Evolutionary conservation across 2,797 vertebrate species (phyloP).

Genomic region (Philypnodon macrostomus): DNA sequence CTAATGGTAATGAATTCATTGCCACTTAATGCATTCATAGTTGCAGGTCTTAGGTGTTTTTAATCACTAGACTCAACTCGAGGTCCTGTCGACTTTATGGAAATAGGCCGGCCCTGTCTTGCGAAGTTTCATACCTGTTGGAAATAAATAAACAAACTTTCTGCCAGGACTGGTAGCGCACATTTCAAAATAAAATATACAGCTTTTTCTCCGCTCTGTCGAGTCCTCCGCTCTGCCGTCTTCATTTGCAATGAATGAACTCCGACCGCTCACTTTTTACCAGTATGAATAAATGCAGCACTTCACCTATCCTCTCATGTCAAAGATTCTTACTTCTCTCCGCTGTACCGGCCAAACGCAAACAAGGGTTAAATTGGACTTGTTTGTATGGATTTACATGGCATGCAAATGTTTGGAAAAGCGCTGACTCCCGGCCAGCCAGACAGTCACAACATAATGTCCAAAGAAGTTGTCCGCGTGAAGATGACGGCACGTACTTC

Average conservation of each 20-base stretch:
- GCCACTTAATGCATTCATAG: constrained; percentile 43
- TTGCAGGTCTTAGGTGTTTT: constrained; percentile 40
- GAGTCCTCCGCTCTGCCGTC: constrained; percentile 21
- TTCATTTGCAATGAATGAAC: constrained; percentile 41
- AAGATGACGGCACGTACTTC: constrained; percentile 2
- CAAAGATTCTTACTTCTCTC: constrained; percentile 14
- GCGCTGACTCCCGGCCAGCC: background rate
- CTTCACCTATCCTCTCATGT: constrained; percentile 9
- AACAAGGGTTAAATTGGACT: constrained; percentile 23
- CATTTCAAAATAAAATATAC: constrained; percentile 17
- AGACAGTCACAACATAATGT: constrained; percentile 3
- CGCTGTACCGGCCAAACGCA: background rate
- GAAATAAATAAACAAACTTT: constrained; percentile 24
- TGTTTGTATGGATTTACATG: constrained; percentile 44
- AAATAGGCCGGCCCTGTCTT: constrained; percentile 28
- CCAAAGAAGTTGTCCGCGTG: background rate
- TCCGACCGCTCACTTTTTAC: constrained; percentile 34
- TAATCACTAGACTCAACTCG: constrained; percentile 26
- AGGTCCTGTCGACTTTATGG: constrained; percentile 50
- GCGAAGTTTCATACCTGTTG: constrained; percentile 24
- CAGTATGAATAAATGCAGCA: constrained; percentile 20
- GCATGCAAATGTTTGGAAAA: constrained; percentile 39
- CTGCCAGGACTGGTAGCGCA: constrained; percentile 2
- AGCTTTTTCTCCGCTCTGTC: constrained; percentile 34
- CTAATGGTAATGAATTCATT: constrained; percentile 49